phyloP scores from a whole-genome alignment of 2,888 invertebrate species.

The Torymus tubicola region DNA sequence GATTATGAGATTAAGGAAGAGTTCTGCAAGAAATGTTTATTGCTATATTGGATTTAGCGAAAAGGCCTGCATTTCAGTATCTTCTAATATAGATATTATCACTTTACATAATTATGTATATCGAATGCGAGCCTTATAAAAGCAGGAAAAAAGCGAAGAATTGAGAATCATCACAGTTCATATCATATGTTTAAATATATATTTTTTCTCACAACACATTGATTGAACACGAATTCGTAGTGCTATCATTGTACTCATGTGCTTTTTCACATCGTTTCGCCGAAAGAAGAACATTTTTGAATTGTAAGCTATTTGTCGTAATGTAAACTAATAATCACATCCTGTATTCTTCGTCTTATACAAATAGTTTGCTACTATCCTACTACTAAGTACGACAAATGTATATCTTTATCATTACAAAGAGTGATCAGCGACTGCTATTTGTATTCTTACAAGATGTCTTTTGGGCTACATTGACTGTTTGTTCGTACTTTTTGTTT shows the following conservation, averaged over 20 bases:
- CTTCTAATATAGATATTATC: conserved; percentile 43
- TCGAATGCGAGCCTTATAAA: conserved; percentile 25
- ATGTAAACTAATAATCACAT: conserved; percentile 51
- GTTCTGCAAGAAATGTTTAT: conserved; percentile 35
- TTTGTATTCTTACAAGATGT: conserved; percentile 34
- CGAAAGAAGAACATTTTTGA: conserved; percentile 42
- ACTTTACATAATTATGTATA: conserved; percentile 42
- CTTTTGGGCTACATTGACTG: conserved; percentile 21
- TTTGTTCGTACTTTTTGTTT: conserved; percentile 9
- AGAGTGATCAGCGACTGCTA: conserved; percentile 52
- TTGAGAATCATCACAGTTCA: conserved; percentile 40
- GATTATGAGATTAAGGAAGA: conserved; percentile 52
- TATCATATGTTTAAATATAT: conserved; percentile 44
- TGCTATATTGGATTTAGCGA: conserved; percentile 32
- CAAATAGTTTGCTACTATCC: conserved; percentile 54
- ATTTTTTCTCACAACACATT: conserved; percentile 31
- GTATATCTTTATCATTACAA: conserved; percentile 45
- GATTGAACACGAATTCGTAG: conserved; percentile 48
- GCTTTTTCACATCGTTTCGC: conserved; percentile 51
- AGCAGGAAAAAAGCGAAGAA: conserved; percentile 30
- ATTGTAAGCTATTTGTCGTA: conserved; percentile 55
- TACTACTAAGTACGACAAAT: conserved; percentile 51
- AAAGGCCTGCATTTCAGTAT: conserved; percentile 47
- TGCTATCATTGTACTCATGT: conserved; percentile 49
- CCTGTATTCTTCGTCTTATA: conserved; percentile 46